Percentiles rank a stretch among this genome's conserved stretches.
Evolutionary conservation across 2,888 invertebrate genomes (phyloP).

Genomic region (Leptopilina myrica): DNA sequence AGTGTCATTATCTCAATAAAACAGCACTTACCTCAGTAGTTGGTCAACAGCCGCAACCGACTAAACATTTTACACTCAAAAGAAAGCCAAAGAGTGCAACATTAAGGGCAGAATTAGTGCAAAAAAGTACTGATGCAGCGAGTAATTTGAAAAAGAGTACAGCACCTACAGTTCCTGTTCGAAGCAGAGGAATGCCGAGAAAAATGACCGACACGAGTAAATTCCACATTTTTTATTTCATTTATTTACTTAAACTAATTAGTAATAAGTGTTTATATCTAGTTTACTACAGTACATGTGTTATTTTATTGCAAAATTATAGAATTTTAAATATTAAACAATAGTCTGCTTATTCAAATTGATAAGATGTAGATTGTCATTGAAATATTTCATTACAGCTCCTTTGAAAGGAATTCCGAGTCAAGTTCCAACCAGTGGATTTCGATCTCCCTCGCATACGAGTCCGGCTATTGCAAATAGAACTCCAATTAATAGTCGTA

Average conservation of each 20-base stretch:
- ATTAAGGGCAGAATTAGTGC: slow-evolving; percentile 91
- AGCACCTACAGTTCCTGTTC: slow-evolving; percentile 88
- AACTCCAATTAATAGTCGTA: slow-evolving; percentile 79
- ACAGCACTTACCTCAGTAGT: slow-evolving; percentile 92
- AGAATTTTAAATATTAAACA: too few species aligned
- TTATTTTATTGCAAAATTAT: too few species aligned
- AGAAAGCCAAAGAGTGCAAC: slow-evolving; percentile 96
- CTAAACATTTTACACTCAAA: slow-evolving; percentile 95
- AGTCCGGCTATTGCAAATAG: slow-evolving; percentile 78
- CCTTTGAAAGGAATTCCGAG: slow-evolving; percentile 95
- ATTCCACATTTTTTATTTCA: too few species aligned
- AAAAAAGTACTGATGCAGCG: slow-evolving; percentile 93
- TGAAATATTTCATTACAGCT: slow-evolving; percentile 78
- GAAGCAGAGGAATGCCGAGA: slow-evolving; percentile 82
- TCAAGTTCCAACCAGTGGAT: slow-evolving; percentile 84
- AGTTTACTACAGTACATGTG: too few species aligned
- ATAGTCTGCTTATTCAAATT: too few species aligned
- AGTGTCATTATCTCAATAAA: slow-evolving; percentile 97
- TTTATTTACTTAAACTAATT: too few species aligned
- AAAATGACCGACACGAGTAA: slow-evolving; percentile 98
- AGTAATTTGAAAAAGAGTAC: slow-evolving; percentile 92
- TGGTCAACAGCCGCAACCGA: slow-evolving; percentile 88
- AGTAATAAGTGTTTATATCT: too few species aligned
- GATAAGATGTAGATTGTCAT: neutral
- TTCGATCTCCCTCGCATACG: slow-evolving; percentile 78